Evolutionary conservation across 2,113 vertebrate species (phyloP).

Genomic region (Phalacrocorax carbo): DNA sequence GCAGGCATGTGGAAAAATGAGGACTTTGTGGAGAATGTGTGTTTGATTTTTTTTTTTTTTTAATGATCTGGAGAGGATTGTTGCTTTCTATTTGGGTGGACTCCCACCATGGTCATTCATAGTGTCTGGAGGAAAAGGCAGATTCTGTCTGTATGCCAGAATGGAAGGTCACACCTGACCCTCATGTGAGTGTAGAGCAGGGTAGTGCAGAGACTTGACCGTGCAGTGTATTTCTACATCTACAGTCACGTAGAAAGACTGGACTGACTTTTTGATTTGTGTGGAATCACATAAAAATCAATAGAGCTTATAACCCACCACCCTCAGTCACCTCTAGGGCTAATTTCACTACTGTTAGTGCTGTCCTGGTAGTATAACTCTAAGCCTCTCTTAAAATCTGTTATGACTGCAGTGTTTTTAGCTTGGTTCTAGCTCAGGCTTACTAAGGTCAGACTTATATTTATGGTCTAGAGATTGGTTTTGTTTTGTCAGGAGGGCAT

Average conservation of each 20-base stretch:
- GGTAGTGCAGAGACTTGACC: rapidly evolving
- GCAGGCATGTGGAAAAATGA: neutral
- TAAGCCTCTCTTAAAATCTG: neutral
- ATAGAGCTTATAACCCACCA: neutral
- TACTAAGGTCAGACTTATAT: neutral
- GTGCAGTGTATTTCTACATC: rapidly evolving
- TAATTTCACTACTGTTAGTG: neutral
- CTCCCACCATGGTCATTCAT: neutral
- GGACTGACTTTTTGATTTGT: neutral
- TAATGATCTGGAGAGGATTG: neutral
- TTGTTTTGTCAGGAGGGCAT: neutral
- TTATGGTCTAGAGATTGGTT: neutral
- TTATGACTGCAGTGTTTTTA: neutral
- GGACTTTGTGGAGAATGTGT: neutral
- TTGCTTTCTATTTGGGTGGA: neutral
- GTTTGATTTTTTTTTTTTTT: neutral
- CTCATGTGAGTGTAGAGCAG: rapidly evolving
- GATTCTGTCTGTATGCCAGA: neutral
- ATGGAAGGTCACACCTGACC: neutral
- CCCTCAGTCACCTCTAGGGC: too few species aligned
- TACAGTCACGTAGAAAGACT: too few species aligned
- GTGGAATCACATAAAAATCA: neutral
- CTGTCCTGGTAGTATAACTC: neutral
- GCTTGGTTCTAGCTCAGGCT: neutral
- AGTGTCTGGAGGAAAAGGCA: neutral